Base-by-base conservation (phyloP, 2,888 invertebrate genomes). In the Lochmaea capreae region DNA sequence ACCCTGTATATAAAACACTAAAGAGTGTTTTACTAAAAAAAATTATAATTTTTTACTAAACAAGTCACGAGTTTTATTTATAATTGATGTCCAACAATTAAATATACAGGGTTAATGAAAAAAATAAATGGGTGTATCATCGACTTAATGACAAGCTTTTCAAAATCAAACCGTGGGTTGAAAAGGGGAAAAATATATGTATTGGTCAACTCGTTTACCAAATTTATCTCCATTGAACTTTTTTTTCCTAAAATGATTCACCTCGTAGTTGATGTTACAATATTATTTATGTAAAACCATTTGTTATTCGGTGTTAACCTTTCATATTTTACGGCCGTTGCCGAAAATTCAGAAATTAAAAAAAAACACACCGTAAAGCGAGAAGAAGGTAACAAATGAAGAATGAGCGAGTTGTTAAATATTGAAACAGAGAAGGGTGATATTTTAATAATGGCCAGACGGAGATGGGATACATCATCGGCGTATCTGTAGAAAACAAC, bases 381-480 rank as follows among this genome's bases (percentile, higher is more conserved):
- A 65, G 65, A 79, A 76, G 76, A 75, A 79, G 75, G 75, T 75
- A 76, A 77, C 75, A 79, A 79, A 79, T 77, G 77, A 76, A 76
- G 76, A 79, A 76, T 73, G 75, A 73, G 73, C 73, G 74, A 75
- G 77, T 76, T 74, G 76, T 74, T 71, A 76, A 75, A 77, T 77
- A 79, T 79, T 76, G 76, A 62, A 59, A 67, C 71, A 79, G 76
- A 78, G 79, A 77, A 43, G 57, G 59, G 46, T 71, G 72, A 77
- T 73, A 76, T 76, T 80, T 79, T 80, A 77, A 80, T 80, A 80
- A 80, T 80, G 78, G 73, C 57, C 72, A 71, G 78, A 80, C 78
- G 78, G 76, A 75, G 79, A 80, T 79, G 75, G 74, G 72, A 71
- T 69, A 72, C 73, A 11, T n/a, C 73, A 76, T 39, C 12, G 72